phyloP scores from a whole-genome alignment of 2,797 vertebrate genomes.

The Pterois miles region DNA sequence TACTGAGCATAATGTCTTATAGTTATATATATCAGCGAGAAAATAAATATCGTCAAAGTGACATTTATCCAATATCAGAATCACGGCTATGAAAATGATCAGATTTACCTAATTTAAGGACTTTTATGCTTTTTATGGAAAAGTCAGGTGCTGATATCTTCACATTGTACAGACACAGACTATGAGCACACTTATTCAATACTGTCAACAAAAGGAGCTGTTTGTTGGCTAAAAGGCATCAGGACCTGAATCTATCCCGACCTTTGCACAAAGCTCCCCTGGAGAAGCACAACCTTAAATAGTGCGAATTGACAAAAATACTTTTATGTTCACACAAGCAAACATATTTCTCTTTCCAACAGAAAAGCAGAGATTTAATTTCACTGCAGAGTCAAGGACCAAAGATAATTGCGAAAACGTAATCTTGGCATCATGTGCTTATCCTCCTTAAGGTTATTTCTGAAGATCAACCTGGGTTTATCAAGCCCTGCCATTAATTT shows the following conservation, averaged over 20 bases:
- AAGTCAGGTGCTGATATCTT: slow-evolving; percentile 7
- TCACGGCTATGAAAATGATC: background rate
- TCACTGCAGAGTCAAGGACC: slow-evolving; percentile 24
- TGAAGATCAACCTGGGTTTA: slow-evolving; percentile 48
- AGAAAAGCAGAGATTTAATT: slow-evolving; percentile 31
- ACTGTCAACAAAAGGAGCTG: slow-evolving; percentile 14
- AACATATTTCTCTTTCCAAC: slow-evolving; percentile 29
- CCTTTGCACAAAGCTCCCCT: slow-evolving; percentile 40
- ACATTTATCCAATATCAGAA: background rate
- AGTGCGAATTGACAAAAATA: slow-evolving; percentile 20
- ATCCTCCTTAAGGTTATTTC: slow-evolving; percentile 38
- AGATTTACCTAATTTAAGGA: background rate
- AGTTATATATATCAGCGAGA: background rate
- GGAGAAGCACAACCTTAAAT: slow-evolving; percentile 24
- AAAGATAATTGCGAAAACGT: slow-evolving; percentile 17
- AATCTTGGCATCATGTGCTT: slow-evolving; percentile 12
- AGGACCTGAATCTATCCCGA: slow-evolving; percentile 18
- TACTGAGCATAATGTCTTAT: background rate
- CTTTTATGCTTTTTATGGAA: background rate
- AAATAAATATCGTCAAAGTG: background rate
- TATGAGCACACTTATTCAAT: background rate
- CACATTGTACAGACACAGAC: background rate
- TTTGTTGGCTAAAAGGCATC: slow-evolving; percentile 38
- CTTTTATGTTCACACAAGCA: slow-evolving; percentile 35
- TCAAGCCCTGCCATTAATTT: slow-evolving; percentile 47